Percentiles rank a stretch among this genome's conserved stretches.
Evolutionary conservation across 2,888 invertebrate genomes (phyloP).

Genomic region (Eilema sororculum): DNA sequence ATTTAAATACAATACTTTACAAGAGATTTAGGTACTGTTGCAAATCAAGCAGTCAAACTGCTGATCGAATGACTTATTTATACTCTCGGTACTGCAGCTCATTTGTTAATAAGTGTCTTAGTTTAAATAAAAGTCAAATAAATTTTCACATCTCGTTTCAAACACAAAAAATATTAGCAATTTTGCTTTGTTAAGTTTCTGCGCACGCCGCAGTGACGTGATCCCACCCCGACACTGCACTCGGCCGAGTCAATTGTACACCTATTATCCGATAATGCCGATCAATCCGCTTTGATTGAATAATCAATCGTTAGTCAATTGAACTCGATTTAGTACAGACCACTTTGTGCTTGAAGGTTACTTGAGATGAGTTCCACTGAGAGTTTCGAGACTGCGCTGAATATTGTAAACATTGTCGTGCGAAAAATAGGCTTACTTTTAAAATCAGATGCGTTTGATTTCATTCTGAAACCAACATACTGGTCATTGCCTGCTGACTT

Average conservation of each 20-base stretch:
- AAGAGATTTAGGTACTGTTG: too few species aligned
- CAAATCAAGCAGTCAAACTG: slow-evolving; percentile 9
- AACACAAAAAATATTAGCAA: slow-evolving; percentile 23
- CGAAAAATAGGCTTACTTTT: background rate
- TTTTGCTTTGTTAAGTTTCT: slow-evolving; percentile 28
- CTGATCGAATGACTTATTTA: slow-evolving; percentile 13
- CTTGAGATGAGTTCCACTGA: slow-evolving; percentile 30
- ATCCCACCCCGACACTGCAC: slow-evolving; percentile 56
- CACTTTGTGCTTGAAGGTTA: slow-evolving; percentile 34
- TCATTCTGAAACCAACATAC: background rate
- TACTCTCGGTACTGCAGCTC: background rate
- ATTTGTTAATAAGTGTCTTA: slow-evolving; percentile 2
- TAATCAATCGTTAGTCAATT: slow-evolving; percentile 86
- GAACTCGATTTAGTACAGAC: slow-evolving; percentile 73
- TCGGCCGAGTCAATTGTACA: slow-evolving; percentile 61
- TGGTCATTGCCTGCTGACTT: background rate
- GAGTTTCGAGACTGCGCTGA: slow-evolving; percentile 19
- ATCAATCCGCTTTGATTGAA: slow-evolving; percentile 86
- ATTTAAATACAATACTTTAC: background rate
- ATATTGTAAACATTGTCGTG: slow-evolving; percentile 10
- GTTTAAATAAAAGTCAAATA: slow-evolving; percentile 18
- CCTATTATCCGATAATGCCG: slow-evolving; percentile 83
- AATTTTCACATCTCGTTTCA: slow-evolving; percentile 14
- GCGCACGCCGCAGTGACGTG: slow-evolving; percentile 51
- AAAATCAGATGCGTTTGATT: background rate